phyloP scores from a whole-genome alignment of 1,140 invertebrate genomes.

The Ruditapes philippinarum region DNA sequence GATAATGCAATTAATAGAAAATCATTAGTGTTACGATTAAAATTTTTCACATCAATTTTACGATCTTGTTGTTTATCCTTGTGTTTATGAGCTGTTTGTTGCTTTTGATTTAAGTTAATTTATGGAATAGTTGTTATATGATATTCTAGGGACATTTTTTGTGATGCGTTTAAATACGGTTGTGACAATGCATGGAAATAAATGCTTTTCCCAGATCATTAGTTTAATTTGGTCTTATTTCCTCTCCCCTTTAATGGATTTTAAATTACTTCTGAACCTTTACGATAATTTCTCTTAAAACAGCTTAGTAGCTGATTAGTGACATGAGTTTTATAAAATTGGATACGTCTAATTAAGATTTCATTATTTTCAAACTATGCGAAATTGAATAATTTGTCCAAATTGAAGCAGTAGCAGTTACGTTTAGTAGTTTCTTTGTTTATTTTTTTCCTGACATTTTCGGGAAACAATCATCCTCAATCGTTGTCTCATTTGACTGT shows the following conservation, averaged over 20 bases:
- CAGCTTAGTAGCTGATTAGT: slow-evolving; percentile 44
- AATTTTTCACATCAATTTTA: no score
- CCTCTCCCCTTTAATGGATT: slow-evolving; percentile 31
- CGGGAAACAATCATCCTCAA: background rate
- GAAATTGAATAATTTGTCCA: background rate
- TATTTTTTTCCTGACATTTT: slow-evolving; percentile 19
- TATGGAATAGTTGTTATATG: background rate
- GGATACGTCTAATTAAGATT: slow-evolving; percentile 38
- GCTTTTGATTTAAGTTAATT: background rate
- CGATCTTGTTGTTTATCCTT: no score
- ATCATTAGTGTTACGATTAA: no score
- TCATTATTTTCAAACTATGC: slow-evolving; percentile 41
- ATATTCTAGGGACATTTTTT: background rate
- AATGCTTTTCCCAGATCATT: slow-evolving; percentile 37
- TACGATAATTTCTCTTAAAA: slow-evolving; percentile 36
- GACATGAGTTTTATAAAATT: slow-evolving; percentile 20
- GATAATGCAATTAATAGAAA: no score
- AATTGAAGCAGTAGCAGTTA: background rate
- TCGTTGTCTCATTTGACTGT: background rate
- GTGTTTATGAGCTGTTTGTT: no score
- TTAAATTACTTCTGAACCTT: slow-evolving; percentile 35
- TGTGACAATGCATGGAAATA: slow-evolving; percentile 49
- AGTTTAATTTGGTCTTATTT: slow-evolving; percentile 31
- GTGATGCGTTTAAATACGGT: background rate
- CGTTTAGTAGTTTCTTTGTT: background rate